phyloP scores from a whole-genome alignment of 2,113 vertebrate species.

The Ancistrus triradiatus region DNA sequence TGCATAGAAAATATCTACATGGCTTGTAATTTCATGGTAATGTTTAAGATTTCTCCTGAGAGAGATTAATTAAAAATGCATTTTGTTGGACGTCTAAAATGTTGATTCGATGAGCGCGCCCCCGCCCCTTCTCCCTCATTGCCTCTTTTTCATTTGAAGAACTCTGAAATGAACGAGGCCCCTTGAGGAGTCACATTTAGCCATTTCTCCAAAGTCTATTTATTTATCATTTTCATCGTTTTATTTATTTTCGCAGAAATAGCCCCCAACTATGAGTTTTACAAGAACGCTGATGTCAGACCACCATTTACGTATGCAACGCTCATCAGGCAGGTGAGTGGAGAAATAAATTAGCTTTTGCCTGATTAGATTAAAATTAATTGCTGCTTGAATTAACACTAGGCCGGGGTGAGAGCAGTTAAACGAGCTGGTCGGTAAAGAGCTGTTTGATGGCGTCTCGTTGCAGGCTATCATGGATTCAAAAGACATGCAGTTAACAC shows the following conservation, averaged over 20 bases:
- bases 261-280: constrained; percentile 99
- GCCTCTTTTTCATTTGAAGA: constrained; percentile 64
- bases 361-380: constrained; percentile 91
- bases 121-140: constrained; percentile 18
- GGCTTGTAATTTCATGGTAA: constrained; percentile 67
- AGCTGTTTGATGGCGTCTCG: constrained; percentile 88
- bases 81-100: constrained; percentile 75
- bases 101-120: constrained; percentile 68
- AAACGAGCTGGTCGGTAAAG: constrained; percentile 76
- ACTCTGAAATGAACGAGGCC: constrained; percentile 60
- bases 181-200: constrained; percentile 67
- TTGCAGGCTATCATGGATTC: constrained; percentile 99
- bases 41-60: constrained; percentile 74
- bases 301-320: constrained; percentile 99
- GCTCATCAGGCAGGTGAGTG: constrained; percentile 99
- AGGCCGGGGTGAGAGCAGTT: constrained; percentile 46
- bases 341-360: constrained; percentile 82
- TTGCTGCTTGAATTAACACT: constrained; percentile 78
- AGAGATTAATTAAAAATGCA: constrained; percentile 78
- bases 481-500: constrained; percentile 98
- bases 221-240: constrained; percentile 56
- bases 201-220: constrained; percentile 70
- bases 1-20: constrained; percentile 62
- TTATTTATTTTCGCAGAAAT: constrained; percentile 82
- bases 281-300: constrained; percentile 99